A percentile compares a stretch with the other conserved stretches of the same genome.
These are phyloP conservation scores for Phalacrocorax pelagicus DNA, from an alignment of 2,113 vertebrate genomes.

Conservation along the genomic window DNA sequence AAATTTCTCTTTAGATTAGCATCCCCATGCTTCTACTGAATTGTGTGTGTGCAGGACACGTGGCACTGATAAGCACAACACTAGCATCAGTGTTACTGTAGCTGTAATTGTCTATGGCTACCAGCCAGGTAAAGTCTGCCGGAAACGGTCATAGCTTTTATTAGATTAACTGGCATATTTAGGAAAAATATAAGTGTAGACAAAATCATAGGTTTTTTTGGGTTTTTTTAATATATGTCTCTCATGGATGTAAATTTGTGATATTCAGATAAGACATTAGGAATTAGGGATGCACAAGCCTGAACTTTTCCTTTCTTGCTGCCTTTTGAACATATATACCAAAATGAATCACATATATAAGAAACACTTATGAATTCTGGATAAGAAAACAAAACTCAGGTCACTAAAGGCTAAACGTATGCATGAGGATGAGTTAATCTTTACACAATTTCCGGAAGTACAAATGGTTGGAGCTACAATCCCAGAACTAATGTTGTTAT, in stretches of 20 bases:
- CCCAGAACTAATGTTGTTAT: neutral
- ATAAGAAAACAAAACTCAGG: neutral
- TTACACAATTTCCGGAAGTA: neutral
- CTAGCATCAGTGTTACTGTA: neutral
- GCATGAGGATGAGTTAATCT: neutral
- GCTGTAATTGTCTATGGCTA: neutral
- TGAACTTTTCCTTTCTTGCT: neutral
- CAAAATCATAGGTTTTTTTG: neutral
- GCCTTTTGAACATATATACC: neutral
- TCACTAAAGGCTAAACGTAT: neutral
- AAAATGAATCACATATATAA: neutral
- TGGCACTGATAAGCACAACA: neutral
- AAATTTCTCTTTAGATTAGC: neutral
- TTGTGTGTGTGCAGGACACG: rapidly evolving
- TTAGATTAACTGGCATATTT: neutral
- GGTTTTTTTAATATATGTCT: neutral
- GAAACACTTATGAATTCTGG: neutral
- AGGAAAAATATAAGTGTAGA: neutral
- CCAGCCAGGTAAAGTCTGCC: neutral
- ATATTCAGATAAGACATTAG: neutral
- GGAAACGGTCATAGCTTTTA: neutral
- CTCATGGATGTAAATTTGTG: neutral
- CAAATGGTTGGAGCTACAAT: neutral
- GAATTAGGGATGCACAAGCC: neutral
- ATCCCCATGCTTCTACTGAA: neutral